Percentiles rank a stretch among this genome's conserved stretches.
Evolutionary conservation across 2,888 invertebrate genomes (phyloP).

Genomic region (Ramazzottius varieornatus): DNA sequence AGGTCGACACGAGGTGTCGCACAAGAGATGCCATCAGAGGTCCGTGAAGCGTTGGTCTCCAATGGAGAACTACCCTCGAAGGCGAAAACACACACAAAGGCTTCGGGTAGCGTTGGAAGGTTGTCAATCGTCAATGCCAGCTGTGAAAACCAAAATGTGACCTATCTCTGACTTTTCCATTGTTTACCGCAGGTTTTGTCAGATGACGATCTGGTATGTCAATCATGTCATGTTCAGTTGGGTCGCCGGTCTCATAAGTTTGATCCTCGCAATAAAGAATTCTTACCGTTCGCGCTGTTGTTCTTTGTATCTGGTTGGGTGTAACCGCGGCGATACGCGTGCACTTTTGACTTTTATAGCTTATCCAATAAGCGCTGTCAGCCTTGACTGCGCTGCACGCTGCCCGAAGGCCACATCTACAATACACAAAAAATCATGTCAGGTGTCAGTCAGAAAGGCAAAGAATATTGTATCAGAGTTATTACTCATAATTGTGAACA

Average conservation of each 20-base stretch:
- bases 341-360: slow-evolving; percentile 83
- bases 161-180: too few relatives aligned
- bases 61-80: slow-evolving; percentile 37
- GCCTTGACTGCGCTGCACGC: slow-evolving; percentile 68
- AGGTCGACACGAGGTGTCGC: slow-evolving; percentile 78
- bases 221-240: too few relatives aligned
- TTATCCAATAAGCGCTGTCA: slow-evolving; percentile 55
- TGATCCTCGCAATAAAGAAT: background rate
- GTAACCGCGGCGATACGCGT: slow-evolving; percentile 74
- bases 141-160: slow-evolving; percentile 26
- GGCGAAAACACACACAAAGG: slow-evolving; percentile 74
- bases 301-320: slow-evolving; percentile 67
- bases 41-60: slow-evolving; percentile 64
- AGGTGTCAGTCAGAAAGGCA: background rate
- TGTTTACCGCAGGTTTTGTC: too few relatives aligned
- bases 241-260: too few relatives aligned
- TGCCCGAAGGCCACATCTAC: slow-evolving; percentile 55
- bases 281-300: slow-evolving; percentile 54
- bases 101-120: slow-evolving; percentile 55
- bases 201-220: too few relatives aligned
- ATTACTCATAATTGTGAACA: too few relatives aligned
- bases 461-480: too few relatives aligned
- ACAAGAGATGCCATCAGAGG: slow-evolving; percentile 70
- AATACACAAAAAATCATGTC: slow-evolving; percentile 7
- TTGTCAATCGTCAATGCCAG: slow-evolving; percentile 79